These are phyloP conservation scores for Siniperca knerii DNA, from an alignment of 2,113 vertebrate species.

Conservation along the genomic window DNA sequence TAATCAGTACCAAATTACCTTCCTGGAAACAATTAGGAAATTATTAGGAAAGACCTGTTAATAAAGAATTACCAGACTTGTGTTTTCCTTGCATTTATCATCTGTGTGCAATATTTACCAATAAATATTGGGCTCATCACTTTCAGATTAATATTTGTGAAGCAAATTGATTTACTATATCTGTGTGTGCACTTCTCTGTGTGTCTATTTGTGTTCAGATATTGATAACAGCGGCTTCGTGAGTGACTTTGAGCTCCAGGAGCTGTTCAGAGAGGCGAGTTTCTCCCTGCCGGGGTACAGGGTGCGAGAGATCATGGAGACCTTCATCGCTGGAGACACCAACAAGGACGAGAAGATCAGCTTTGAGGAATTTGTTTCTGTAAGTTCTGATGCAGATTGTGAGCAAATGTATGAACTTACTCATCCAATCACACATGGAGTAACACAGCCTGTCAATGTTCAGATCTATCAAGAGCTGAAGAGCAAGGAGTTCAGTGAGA, in stretches of 20 bases:
- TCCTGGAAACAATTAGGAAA: background rate
- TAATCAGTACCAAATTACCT: background rate
- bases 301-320: conserved; percentile 94
- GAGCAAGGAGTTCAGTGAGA: conserved; percentile 93
- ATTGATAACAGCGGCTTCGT: conserved; percentile 96
- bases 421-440: rapidly evolving
- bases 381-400: conserved; percentile 74
- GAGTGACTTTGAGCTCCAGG: conserved; percentile 96
- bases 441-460: conserved; percentile 9
- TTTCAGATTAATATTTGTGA: conserved; percentile 11
- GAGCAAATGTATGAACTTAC: background rate
- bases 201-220: conserved; percentile 81
- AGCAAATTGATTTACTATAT: background rate
- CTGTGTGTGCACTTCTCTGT: background rate
- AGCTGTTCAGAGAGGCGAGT: conserved; percentile 95
- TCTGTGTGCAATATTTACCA: background rate
- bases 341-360: conserved; percentile 96
- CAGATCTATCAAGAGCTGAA: conserved; percentile 96
- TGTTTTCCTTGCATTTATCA: conserved; percentile 7
- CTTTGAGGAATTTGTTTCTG: conserved; percentile 96
- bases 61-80: background rate
- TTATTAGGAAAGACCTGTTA: background rate
- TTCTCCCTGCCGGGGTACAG: conserved; percentile 94
- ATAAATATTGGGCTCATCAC: background rate
- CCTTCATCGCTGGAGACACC: conserved; percentile 90